These are phyloP conservation scores for Mobula birostris DNA, from an alignment of 2,113 vertebrate genomes.

Conservation along the genomic window DNA sequence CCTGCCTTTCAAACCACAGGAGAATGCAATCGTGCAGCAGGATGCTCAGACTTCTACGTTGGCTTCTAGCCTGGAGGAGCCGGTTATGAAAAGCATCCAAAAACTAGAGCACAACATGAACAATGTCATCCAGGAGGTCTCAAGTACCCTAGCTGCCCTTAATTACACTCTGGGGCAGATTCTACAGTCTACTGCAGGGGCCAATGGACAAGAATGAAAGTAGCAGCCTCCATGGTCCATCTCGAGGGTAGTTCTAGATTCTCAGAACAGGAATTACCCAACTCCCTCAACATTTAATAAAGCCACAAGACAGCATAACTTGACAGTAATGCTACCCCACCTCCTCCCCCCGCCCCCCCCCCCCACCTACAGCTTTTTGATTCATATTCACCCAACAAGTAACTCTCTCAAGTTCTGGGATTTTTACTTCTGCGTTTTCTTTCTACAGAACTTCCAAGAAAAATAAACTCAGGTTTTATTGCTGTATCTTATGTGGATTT, in stretches of 20 bases:
- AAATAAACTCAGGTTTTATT: constrained; percentile 14
- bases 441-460: background rate
- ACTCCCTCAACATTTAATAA: background rate
- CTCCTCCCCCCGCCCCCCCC: too few relatives aligned
- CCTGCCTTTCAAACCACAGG: background rate
- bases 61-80: constrained; percentile 15
- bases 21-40: background rate
- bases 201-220: background rate
- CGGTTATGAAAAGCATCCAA: constrained; percentile 6
- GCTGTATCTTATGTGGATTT: background rate
- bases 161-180: background rate
- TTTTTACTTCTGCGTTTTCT: background rate
- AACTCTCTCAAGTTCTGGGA: background rate
- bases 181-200: background rate
- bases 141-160: background rate
- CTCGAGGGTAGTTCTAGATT: background rate
- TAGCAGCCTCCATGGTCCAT: background rate
- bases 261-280: background rate
- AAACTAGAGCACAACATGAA: background rate
- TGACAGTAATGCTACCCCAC: background rate
- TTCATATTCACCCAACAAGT: background rate
- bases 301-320: background rate
- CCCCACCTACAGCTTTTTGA: background rate
- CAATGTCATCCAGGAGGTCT: constrained; percentile 25
- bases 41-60: background rate